Evolutionary conservation across 2,113 vertebrate genomes (phyloP).

Genomic region (Aplodontia rufa): DNA sequence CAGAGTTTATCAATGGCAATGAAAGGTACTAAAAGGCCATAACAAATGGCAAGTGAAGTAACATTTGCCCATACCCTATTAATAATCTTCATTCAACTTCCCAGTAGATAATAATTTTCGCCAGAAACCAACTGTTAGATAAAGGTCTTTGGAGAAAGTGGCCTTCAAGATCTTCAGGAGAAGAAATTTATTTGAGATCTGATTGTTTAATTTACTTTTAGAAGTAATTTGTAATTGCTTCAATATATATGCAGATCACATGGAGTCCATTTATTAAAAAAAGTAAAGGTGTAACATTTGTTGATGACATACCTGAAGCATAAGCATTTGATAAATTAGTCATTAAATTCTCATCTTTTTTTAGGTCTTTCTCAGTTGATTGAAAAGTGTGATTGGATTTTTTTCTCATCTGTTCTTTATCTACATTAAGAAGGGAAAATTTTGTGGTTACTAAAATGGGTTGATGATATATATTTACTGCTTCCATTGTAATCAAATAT

Average conservation of each 20-base stretch:
- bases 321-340: conserved; percentile 62
- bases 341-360: not conserved
- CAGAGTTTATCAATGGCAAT: not conserved
- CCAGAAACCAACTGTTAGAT: not conserved
- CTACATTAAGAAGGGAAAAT: not conserved
- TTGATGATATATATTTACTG: not conserved
- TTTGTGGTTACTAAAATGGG: not conserved
- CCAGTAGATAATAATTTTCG: not conserved
- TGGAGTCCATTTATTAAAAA: not conserved
- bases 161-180: not conserved
- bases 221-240: not conserved
- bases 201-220: not conserved
- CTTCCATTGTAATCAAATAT: not conserved
- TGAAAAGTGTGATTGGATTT: not conserved
- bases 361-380: not conserved
- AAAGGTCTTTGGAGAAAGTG: not conserved
- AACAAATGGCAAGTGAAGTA: not conserved
- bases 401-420: not conserved
- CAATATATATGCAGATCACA: not conserved
- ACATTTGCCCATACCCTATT: not conserved
- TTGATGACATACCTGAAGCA: conserved; percentile 36
- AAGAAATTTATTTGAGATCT: not conserved
- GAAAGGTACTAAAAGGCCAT: not conserved
- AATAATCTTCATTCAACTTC: not conserved
- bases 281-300: not conserved